Conservation (phyloP, 2,888 invertebrate genomes). For the Chrysina gloriosa region DNA sequence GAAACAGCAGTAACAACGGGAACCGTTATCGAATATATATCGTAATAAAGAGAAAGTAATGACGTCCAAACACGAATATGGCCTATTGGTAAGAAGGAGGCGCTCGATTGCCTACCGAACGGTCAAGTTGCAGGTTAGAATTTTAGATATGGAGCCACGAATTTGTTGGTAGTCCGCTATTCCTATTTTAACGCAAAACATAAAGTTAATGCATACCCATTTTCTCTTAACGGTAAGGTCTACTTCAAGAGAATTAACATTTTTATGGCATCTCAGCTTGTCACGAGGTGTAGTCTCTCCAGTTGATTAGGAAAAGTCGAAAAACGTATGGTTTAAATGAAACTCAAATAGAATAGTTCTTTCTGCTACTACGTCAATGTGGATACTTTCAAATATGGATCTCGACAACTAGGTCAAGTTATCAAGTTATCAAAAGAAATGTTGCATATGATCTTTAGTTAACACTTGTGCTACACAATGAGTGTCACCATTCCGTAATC, state of each 20-base stretch:
- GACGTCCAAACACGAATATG: slow-evolving; percentile 61
- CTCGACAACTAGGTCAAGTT: no score
- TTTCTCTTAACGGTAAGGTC: not conserved
- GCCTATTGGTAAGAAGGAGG: slow-evolving; percentile 25
- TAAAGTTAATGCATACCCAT: slow-evolving; percentile 30
- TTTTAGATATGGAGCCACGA: slow-evolving; percentile 27
- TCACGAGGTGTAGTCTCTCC: not conserved
- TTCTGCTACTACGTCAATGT: no score
- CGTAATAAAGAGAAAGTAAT: slow-evolving; percentile 62
- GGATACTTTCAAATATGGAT: no score
- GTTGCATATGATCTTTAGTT: no score
- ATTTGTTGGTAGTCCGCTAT: slow-evolving; percentile 15
- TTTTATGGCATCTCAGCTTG: not conserved
- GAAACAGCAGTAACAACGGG: slow-evolving; percentile 53
- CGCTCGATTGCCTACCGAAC: slow-evolving; percentile 19
- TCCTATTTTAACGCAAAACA: slow-evolving; percentile 26
- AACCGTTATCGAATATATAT: slow-evolving; percentile 61
- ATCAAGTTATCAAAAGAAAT: no score
- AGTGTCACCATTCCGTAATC: no score
- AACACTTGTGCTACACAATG: no score
- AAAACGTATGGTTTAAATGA: no score
- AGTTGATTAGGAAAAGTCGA: no score
- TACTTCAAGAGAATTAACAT: slow-evolving; percentile 28
- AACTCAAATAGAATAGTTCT: no score
- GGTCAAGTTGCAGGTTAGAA: slow-evolving; percentile 19